These are phyloP conservation scores for Crotalus helleri DNA, from an alignment of 2,113 vertebrate species.

Conservation along the genomic window DNA sequence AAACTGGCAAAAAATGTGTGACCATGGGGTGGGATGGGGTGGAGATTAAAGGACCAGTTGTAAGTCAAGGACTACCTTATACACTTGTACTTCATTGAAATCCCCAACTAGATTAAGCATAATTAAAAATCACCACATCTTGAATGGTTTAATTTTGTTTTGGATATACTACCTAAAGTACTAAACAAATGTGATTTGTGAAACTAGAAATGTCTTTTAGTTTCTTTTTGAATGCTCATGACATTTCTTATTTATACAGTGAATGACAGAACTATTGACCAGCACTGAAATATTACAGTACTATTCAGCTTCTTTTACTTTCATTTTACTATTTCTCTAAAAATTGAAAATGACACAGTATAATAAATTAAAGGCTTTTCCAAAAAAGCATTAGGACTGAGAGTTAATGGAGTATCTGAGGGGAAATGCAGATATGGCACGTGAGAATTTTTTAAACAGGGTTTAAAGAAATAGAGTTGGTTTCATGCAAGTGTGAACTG, in stretches of 20 bases:
- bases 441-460: background rate
- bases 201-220: slow-evolving; percentile 34
- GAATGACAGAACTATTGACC: slow-evolving; percentile 29
- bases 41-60: background rate
- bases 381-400: background rate
- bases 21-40: background rate
- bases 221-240: slow-evolving; percentile 16
- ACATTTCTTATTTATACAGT: slow-evolving; percentile 31
- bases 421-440: background rate
- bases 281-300: background rate
- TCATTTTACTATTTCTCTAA: background rate
- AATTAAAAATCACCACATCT: slow-evolving; percentile 15
- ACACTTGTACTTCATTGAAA: background rate
- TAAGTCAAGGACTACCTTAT: background rate
- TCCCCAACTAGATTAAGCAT: background rate
- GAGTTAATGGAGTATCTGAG: background rate
- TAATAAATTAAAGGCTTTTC: background rate
- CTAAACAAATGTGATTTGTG: slow-evolving; percentile 22
- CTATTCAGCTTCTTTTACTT: slow-evolving; percentile 1
- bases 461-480: background rate
- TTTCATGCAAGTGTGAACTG: background rate
- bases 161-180: slow-evolving; percentile 33
- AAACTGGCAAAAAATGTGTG: background rate
- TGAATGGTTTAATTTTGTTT: slow-evolving; percentile 21
- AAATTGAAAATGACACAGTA: slow-evolving; percentile 7